These are phyloP conservation scores for Oryctolagus cuniculus DNA, from an alignment of 2,113 vertebrate species.

Conservation along the genomic window DNA sequence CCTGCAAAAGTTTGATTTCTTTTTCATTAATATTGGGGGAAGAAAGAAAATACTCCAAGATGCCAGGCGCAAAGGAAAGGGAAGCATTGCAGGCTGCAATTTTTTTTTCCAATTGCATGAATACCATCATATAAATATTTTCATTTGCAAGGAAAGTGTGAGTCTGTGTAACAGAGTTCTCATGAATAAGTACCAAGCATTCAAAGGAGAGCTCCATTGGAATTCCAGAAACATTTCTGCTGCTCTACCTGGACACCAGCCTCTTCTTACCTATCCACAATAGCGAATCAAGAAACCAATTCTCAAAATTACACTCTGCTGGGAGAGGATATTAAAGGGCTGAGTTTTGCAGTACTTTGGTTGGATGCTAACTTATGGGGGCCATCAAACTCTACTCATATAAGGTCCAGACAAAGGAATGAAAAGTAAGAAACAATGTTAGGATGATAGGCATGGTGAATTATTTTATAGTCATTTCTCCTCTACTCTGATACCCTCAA, in stretches of 20 bases:
- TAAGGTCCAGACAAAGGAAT: slow-evolving; percentile 53
- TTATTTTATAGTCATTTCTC: slow-evolving; percentile 43
- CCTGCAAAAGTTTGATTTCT: slow-evolving; percentile 69
- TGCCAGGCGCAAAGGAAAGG: slow-evolving; percentile 34
- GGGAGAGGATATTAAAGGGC: slow-evolving; percentile 67
- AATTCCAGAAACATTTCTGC: slow-evolving; percentile 74
- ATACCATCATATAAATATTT: slow-evolving; percentile 73
- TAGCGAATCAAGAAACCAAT: slow-evolving; percentile 82
- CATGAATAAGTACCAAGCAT: slow-evolving; percentile 68
- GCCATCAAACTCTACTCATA: slow-evolving; percentile 49
- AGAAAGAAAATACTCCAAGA: slow-evolving; percentile 66
- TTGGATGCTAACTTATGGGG: slow-evolving; percentile 68
- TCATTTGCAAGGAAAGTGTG: slow-evolving; percentile 69
- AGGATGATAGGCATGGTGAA: neutral
- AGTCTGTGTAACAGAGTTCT: slow-evolving; percentile 41
- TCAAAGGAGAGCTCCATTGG: slow-evolving; percentile 72
- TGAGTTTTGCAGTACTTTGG: slow-evolving; percentile 73
- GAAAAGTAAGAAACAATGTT: slow-evolving; percentile 56
- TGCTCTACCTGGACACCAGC: slow-evolving; percentile 62
- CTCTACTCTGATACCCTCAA: neutral
- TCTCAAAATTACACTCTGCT: slow-evolving; percentile 75
- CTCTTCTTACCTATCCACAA: slow-evolving; percentile 73
- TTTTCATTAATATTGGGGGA: slow-evolving; percentile 76
- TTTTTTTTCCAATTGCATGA: slow-evolving; percentile 67
- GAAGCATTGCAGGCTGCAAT: slow-evolving; percentile 15